Conservation (phyloP, 2,888 invertebrate species). For the Lamellibrachia satsuma region DNA sequence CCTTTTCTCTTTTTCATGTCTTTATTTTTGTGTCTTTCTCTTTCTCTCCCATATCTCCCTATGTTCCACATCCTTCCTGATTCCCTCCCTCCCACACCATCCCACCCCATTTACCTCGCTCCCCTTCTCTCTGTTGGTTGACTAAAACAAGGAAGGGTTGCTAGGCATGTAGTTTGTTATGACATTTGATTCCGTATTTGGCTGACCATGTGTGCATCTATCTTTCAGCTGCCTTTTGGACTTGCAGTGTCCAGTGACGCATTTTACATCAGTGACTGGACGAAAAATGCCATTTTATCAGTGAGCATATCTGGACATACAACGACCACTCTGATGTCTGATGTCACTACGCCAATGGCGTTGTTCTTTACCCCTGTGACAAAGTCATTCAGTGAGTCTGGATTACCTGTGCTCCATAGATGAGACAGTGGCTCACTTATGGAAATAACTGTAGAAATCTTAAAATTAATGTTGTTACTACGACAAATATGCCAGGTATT, state of each 20-base stretch:
- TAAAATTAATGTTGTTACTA: neutral
- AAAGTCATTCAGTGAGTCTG: neutral
- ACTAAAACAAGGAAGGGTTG: too few relatives aligned
- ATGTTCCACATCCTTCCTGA: too few relatives aligned
- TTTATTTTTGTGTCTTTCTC: too few relatives aligned
- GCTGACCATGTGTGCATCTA: neutral
- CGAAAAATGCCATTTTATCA: neutral
- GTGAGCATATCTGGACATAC: neutral
- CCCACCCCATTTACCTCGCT: too few relatives aligned
- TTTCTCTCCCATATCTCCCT: too few relatives aligned
- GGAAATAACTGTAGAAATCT: neutral
- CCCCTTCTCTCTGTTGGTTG: too few relatives aligned
- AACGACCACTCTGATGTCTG: neutral
- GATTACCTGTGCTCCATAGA: neutral
- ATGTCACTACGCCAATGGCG: neutral
- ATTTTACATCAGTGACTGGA: slow-evolving; percentile 50
- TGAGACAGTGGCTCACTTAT: neutral
- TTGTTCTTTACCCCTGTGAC: neutral
- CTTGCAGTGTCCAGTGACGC: slow-evolving; percentile 42
- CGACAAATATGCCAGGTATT: neutral
- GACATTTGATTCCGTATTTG: neutral
- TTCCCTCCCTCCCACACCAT: too few relatives aligned
- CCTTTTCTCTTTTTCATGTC: too few relatives aligned
- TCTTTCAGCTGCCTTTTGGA: slow-evolving; percentile 45
- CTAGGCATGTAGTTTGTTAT: too few relatives aligned